Conservation (phyloP, 1,140 invertebrate genomes). For the Leptinotarsa defecta region DNA sequence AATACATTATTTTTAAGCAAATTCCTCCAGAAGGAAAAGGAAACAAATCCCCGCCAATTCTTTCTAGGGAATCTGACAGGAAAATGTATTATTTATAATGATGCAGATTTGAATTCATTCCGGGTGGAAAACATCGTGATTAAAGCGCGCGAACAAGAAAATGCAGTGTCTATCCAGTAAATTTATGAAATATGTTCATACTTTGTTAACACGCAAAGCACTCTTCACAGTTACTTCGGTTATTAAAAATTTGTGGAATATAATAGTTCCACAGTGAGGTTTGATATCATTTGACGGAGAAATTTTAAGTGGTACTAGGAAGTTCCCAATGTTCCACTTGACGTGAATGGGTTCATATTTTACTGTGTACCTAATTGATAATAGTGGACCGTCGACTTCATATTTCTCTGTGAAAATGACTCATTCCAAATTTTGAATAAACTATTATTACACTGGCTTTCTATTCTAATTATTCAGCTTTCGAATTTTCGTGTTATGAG, state of each 20-base stretch:
- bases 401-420: not conserved
- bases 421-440: no score
- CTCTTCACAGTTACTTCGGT: not conserved
- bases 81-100: slow-evolving; percentile 4
- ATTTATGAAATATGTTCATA: not conserved
- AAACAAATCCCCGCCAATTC: not conserved
- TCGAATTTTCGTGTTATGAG: no score
- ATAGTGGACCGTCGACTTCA: not conserved
- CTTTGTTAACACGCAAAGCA: not conserved
- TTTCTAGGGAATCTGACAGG: not conserved
- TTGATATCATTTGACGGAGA: not conserved
- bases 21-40: not conserved
- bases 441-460: no score
- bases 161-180: not conserved
- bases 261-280: not conserved
- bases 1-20: not conserved
- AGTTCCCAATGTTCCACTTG: not conserved
- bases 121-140: not conserved
- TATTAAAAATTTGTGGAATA: not conserved
- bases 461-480: no score
- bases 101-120: not conserved
- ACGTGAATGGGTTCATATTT: not conserved
- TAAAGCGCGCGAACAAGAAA: slow-evolving; percentile 5
- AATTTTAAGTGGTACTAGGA: not conserved
- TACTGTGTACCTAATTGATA: not conserved